Evolutionary conservation across 2,113 vertebrate genomes (phyloP), one percentile per base, ranked within the genome.

Genomic region (Nibea coibor): DNA sequence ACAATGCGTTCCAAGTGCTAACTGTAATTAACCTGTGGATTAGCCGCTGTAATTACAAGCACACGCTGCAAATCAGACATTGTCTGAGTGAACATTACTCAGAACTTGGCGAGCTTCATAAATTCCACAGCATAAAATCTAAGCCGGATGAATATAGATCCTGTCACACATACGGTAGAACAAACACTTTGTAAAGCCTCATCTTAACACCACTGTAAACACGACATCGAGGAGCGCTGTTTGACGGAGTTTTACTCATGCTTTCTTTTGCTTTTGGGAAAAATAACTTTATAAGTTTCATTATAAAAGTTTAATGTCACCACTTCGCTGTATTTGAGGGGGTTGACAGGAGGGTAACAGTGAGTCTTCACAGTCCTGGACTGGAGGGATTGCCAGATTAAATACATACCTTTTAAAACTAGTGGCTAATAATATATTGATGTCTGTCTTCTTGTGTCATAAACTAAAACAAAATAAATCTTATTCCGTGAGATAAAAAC

Each of bases 1-100:
- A 63, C 10, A 54, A n/a, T 16, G 45, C 17, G 20, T 26, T 43
- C 4, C 28, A 51, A 51, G n/a, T 64, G 51, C 66, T 54, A 61
- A n/a, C 45, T 53, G 22, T 61, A 78, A 59, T 61, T 20, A 45
- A 68, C 28, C 28, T 53, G 58, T 43, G 39, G 28, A 73, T 43
- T n/a, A n/a, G 48, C 42, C 17, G 45, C 42, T 51, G 43, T n/a
- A 42, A 43, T n/a, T 39, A 17, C 19, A 39, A 50, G 28, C 26
- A 50, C 26, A 72, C 7, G 35, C 20, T 39, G 58, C 28, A 73
- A 73, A 50, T 17, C 47, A 63, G 42, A 63, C 20, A 24, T 2
- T 24, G 26, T 15, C 1, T 35, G 26, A 48, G 19, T 50, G 20
- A 50, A 35, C 45, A 22, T 73, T 35, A n/a, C 57, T 51, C 28